These are phyloP conservation scores for Virgularia gustaviana DNA, from an alignment of 92 coral and sea anemone genomes.

Conservation along the genomic window DNA sequence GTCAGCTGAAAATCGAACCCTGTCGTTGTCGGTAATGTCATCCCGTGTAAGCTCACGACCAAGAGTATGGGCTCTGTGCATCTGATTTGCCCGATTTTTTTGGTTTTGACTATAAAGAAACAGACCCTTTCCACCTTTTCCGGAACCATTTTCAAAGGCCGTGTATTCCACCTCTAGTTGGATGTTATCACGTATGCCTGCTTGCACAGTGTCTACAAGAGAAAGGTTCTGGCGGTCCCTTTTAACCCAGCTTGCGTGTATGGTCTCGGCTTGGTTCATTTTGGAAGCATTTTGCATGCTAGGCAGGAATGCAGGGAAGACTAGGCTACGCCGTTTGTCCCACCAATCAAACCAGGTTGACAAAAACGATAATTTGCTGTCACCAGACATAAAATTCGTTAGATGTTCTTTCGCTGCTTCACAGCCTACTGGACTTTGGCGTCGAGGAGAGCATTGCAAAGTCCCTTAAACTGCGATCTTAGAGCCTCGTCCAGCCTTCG, in stretches of 20 bases:
- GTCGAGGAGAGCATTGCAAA: too few species aligned
- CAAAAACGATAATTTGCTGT: neutral
- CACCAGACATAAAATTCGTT: neutral
- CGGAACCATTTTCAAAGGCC: constrained; percentile 36
- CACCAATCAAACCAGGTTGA: constrained; percentile 11
- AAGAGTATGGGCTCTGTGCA: too few species aligned
- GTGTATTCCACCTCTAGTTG: constrained; percentile 42
- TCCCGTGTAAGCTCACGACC: too few species aligned
- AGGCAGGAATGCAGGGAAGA: constrained; percentile 3
- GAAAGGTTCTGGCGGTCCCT: constrained; percentile 47
- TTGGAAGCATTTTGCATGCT: constrained; percentile 32
- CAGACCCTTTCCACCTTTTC: constrained; percentile 30
- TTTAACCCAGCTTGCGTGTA: constrained; percentile 47
- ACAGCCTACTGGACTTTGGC: neutral
- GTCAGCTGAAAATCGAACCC: neutral
- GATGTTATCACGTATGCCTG: constrained; percentile 33
- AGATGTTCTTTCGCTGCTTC: constrained; percentile 3
- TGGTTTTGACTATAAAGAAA: too few species aligned
- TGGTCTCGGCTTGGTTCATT: constrained; percentile 34
- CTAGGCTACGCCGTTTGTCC: neutral
- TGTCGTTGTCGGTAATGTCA: too few species aligned
- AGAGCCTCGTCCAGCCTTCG: neutral
- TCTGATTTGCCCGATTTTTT: neutral
- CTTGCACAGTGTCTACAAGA: constrained; percentile 37
- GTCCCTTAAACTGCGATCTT: neutral